These are phyloP conservation scores for Silurus meridionalis DNA, from an alignment of 2,113 vertebrate species.

Conservation along the genomic window DNA sequence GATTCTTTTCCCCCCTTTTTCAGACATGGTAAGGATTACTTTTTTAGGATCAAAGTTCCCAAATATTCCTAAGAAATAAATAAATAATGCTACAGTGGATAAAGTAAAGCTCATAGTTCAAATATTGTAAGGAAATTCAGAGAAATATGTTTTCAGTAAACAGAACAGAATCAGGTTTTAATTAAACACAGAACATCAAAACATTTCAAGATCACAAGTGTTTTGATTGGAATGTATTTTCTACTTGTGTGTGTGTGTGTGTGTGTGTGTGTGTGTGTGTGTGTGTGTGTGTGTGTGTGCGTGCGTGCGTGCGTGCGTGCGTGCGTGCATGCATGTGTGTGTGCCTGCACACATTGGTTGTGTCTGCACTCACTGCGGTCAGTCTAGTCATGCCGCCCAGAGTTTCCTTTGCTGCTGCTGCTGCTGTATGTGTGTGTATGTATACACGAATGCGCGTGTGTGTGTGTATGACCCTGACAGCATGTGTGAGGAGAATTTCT, in stretches of 20 bases:
- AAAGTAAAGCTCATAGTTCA: neutral
- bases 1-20: neutral
- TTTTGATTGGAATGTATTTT: slow-evolving; percentile 29
- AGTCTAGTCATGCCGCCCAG: slow-evolving; percentile 43
- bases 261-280: neutral
- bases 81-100: neutral
- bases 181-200: slow-evolving; percentile 27
- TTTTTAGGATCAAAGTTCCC: neutral
- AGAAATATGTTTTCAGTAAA: slow-evolving; percentile 21
- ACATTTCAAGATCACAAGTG: slow-evolving; percentile 24
- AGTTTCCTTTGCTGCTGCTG: slow-evolving; percentile 48
- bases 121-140: neutral
- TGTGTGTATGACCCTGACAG: slow-evolving; percentile 17
- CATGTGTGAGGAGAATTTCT: slow-evolving; percentile 4
- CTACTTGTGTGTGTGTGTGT: neutral
- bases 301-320: neutral
- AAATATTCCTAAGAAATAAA: neutral
- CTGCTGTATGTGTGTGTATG: neutral
- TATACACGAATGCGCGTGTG: slow-evolving; percentile 2
- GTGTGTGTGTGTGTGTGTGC: neutral
- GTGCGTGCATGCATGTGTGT: neutral
- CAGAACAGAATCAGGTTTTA: slow-evolving; percentile 12
- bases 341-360: slow-evolving; percentile 36
- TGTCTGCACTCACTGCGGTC: slow-evolving; percentile 45
- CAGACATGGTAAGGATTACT: neutral